Percentiles rank a stretch among this genome's conserved stretches.
These are phyloP conservation scores for Aurelia aurita complex sp. Pacific DNA, from an alignment of 30 jellyfish, hydroid and myxozoan genomes.

Conservation along the genomic window DNA sequence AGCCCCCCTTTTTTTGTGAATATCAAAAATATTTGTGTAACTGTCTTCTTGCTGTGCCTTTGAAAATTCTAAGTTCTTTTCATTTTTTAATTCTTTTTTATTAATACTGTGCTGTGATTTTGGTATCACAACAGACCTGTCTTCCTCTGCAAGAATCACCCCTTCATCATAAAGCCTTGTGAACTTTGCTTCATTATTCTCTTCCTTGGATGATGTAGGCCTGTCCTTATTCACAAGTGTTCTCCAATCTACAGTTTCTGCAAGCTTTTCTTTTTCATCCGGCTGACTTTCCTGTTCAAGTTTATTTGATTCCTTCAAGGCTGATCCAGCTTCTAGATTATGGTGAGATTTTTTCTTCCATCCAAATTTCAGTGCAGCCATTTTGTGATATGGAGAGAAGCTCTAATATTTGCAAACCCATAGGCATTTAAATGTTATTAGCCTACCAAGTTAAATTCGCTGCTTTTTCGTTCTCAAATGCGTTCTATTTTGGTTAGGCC, in stretches of 20 bases:
- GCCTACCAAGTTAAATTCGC: no score
- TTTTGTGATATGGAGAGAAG: neutral
- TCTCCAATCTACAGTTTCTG: slow-evolving; percentile 55
- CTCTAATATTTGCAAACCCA: no score
- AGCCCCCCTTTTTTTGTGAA: neutral
- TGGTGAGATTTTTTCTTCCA: slow-evolving; percentile 51
- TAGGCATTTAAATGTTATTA: no score
- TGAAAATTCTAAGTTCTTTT: no score
- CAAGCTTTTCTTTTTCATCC: slow-evolving; percentile 24
- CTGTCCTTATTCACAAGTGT: slow-evolving; percentile 14
- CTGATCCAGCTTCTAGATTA: slow-evolving; percentile 33
- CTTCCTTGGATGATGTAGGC: neutral
- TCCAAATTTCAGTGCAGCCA: slow-evolving; percentile 48
- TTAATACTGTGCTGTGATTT: no score
- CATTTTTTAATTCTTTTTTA: no score
- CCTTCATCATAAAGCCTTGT: slow-evolving; percentile 63
- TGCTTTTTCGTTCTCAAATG: no score
- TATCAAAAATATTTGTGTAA: neutral
- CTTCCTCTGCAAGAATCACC: slow-evolving; percentile 39
- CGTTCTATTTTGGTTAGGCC: no score
- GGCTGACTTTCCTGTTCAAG: neutral
- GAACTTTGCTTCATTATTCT: slow-evolving; percentile 23
- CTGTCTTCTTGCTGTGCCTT: no score
- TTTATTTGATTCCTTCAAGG: neutral
- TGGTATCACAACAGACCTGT: no score